Percentiles rank a stretch among this genome's conserved stretches.
These are phyloP conservation scores for Ophiothrix spiculata DNA, from an alignment of 35 echinoderm and acorn worm species.

Conservation along the genomic window DNA sequence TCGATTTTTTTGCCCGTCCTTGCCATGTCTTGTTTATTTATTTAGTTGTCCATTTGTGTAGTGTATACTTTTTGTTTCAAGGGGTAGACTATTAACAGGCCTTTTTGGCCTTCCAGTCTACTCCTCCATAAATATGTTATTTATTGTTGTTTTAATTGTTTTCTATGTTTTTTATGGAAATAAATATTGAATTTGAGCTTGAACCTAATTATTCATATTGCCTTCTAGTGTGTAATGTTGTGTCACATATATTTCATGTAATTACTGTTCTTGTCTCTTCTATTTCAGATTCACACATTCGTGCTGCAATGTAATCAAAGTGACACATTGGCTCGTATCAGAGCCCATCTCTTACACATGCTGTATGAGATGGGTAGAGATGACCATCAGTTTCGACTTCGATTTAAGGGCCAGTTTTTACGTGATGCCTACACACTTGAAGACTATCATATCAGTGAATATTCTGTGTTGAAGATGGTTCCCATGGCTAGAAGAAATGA, in stretches of 20 bases:
- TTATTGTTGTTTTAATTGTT: not conserved
- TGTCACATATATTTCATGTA: not conserved
- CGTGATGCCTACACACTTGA: conserved; percentile 90
- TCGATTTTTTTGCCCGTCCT: too few species aligned
- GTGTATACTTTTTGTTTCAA: too few species aligned
- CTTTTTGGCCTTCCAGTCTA: not conserved
- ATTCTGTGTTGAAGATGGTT: conserved; percentile 89
- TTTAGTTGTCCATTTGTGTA: too few species aligned
- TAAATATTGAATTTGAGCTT: too few species aligned
- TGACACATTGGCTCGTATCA: conserved; percentile 80
- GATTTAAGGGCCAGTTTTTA: conserved; percentile 91
- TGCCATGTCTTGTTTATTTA: too few species aligned
- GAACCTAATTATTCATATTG: not conserved
- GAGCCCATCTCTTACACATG: conserved; percentile 76
- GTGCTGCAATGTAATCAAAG: conserved; percentile 69
- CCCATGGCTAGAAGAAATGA: conserved; percentile 83
- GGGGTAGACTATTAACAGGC: too few species aligned
- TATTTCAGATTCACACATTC: conserved; percentile 79
- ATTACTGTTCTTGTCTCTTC: not conserved
- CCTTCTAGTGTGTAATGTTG: not conserved
- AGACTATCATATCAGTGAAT: conserved; percentile 87
- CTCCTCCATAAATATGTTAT: not conserved
- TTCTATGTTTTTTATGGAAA: not conserved
- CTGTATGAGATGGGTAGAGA: conserved; percentile 88
- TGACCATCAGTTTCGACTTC: conserved; percentile 85